Conservation (phyloP, 2,113 vertebrate genomes). For the Pavo muticus region DNA sequence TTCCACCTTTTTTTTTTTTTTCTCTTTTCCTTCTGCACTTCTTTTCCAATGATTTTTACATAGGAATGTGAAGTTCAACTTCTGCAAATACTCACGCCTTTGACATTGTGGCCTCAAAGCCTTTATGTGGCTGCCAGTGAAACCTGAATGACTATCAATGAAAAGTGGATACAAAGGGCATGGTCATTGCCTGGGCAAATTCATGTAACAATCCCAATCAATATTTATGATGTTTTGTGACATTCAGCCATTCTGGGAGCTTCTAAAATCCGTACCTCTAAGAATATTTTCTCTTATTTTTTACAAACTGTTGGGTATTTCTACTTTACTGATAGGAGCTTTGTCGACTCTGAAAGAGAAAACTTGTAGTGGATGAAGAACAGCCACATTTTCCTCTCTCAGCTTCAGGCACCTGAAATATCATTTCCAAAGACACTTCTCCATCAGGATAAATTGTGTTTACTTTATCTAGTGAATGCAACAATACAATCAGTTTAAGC, state of each 20-base stretch:
- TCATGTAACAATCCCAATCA: not conserved
- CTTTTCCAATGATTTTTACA: not conserved
- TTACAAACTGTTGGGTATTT: not conserved
- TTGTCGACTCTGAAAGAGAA: not conserved
- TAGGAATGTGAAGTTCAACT: not conserved
- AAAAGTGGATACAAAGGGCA: not conserved
- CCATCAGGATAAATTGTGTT: not conserved
- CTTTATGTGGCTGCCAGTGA: not conserved
- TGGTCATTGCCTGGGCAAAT: not conserved
- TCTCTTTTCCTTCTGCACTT: not conserved
- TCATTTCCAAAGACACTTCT: not conserved
- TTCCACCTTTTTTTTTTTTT: too few species aligned
- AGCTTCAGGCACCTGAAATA: not conserved
- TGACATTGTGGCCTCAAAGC: not conserved
- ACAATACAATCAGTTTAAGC: not conserved
- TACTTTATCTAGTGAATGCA: not conserved
- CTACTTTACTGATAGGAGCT: not conserved
- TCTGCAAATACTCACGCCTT: not conserved
- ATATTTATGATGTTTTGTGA: slow-evolving; percentile 12
- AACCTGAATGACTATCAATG: not conserved
- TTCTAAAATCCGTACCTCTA: not conserved
- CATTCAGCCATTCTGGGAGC: not conserved
- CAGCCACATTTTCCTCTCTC: not conserved
- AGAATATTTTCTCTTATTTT: not conserved
- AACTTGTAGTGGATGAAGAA: not conserved